phyloP scores from a whole-genome alignment of 2,888 invertebrate genomes.

The Lutraria lutraria region DNA sequence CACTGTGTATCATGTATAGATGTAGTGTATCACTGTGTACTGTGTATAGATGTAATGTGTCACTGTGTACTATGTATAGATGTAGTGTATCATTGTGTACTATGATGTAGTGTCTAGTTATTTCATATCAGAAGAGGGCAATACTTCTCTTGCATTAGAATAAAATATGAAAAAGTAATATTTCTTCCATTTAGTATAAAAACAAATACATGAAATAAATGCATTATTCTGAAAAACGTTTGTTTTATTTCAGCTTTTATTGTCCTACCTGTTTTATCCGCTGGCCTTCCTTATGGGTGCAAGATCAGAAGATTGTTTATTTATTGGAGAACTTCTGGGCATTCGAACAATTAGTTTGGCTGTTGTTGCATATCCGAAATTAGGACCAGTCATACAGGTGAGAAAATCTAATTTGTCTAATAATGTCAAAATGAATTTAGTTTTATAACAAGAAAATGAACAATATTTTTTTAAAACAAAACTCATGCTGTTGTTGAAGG shows the following conservation, averaged over 20 bases:
- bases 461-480: no score
- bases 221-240: not conserved
- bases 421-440: no score
- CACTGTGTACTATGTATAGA: not conserved
- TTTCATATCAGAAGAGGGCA: no score
- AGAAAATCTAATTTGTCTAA: not conserved
- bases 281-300: slow-evolving; percentile 95
- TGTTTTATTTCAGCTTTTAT: slow-evolving; percentile 87
- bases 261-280: slow-evolving; percentile 96
- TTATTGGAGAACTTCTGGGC: slow-evolving; percentile 94
- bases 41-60: not conserved
- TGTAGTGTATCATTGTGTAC: not conserved
- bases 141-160: no score
- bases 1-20: no score
- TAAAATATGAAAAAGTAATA: no score
- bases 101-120: not conserved
- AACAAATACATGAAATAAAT: no score
- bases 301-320: slow-evolving; percentile 90
- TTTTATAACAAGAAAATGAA: no score
- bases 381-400: slow-evolving; percentile 59
- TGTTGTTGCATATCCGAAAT: slow-evolving; percentile 54
- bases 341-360: slow-evolving; percentile 85
- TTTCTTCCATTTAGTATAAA: no score
- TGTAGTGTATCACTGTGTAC: no score
- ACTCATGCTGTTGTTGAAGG: no score